Base-by-base conservation (phyloP, 2,113 vertebrate species). In the Scortum barcoo region DNA sequence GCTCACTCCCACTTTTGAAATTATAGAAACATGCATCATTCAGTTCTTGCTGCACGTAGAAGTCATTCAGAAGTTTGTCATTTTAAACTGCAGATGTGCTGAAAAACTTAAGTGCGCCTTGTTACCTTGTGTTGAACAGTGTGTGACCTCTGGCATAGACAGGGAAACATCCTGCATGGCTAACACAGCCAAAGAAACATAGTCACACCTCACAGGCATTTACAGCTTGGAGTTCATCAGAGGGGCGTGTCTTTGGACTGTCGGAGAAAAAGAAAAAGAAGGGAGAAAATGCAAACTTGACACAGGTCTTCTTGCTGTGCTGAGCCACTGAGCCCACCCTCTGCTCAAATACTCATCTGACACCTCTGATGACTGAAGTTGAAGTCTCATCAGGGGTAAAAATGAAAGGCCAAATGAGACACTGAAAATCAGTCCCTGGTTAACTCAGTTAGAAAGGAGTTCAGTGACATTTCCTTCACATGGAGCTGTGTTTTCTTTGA, bases 21-120 rank as follows among this genome's bases (percentile, higher is more conserved):
- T 70, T 78, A 69, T 24, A 58, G 20, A 73, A 51, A 56, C 8
- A 38, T 66, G 36, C 61, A 67, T 40, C 1, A 9, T 24, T 54
- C 11, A 22, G 7, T 30, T 26, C 0, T 53, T 71, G 5, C 17
- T 65, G 51, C 0, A 1, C 33, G 12, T 51, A 3, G 22, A 63
- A 26, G 8, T 19, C 16, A 26, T 42, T 16, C 11, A n/a, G 20
- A 48, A 20, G 4, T 70, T 40, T 71, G 50, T 33, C 14, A 11
- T 40, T 54, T 19, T 26, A 67, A 65, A 30, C 9, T 5, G 5
- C 40, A 11, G 36, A 40, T 40, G 20, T 28, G 7, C 7, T 5
- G 14, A 4, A 33, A 8, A 48, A 48, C 63, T 51, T 19, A 7
- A 12, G 30, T 8, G 13, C 19, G 12, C 16, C 42, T 5, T 13